Percentiles rank a stretch among this genome's conserved stretches.
Conservation (phyloP, 2,113 vertebrate species). For the Phaethon lepturus region DNA sequence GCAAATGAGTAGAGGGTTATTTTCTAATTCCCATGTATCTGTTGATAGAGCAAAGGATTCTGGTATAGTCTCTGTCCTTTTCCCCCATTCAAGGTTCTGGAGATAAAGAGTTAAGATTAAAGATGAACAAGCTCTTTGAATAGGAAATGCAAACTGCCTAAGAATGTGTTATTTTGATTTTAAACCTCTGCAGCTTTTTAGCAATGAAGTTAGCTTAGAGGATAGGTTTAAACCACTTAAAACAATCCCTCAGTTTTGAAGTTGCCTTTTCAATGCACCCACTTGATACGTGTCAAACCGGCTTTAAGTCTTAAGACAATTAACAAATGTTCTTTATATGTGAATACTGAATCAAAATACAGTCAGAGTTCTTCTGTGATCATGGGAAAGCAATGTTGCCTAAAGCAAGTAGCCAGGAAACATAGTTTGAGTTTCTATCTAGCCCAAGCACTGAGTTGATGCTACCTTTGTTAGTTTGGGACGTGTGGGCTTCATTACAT, state of each 20-base stretch:
- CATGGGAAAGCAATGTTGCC: not conserved
- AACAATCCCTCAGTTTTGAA: constrained; percentile 49
- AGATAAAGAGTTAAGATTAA: constrained; percentile 76
- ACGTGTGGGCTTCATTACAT: fast-evolving
- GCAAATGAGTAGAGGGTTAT: constrained; percentile 81
- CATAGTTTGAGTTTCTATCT: not conserved
- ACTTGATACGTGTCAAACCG: not conserved
- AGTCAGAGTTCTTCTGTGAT: not conserved
- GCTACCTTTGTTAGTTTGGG: not conserved
- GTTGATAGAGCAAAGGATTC: constrained; percentile 72
- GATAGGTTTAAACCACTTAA: constrained; percentile 63
- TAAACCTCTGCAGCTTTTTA: constrained; percentile 62
- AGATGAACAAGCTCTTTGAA: constrained; percentile 62
- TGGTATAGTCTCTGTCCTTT: constrained; percentile 58
- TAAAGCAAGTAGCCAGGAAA: not conserved
- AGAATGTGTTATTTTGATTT: constrained; percentile 57
- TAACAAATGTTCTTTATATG: not conserved
- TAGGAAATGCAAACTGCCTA: constrained; percentile 57
- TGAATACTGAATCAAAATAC: not conserved
- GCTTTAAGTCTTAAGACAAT: not conserved
- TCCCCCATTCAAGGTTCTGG: constrained; percentile 25
- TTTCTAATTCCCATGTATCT: constrained; percentile 80
- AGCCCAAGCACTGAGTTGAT: not conserved
- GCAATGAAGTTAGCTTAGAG: constrained; percentile 36
- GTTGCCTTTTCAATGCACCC: constrained; percentile 25